Conservation (phyloP, 2,888 invertebrate species). For the Cordilura impudica region DNA sequence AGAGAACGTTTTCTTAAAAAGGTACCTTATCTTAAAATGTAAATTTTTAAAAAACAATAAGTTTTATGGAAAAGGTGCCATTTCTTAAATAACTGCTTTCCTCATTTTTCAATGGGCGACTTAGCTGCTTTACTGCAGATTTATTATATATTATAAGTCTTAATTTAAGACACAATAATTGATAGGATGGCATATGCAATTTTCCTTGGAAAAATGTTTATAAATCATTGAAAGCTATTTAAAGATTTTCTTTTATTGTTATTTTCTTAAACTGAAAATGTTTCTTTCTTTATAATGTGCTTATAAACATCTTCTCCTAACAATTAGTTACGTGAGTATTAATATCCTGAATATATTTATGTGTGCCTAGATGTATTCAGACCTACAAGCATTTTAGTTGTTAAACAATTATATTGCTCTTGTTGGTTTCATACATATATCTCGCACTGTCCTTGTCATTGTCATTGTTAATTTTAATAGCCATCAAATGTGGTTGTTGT, state of each 20-base stretch:
- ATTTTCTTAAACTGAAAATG: not conserved
- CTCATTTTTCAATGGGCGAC: no score
- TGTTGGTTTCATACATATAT: not conserved
- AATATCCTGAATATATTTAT: not conserved
- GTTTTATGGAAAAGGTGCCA: no score
- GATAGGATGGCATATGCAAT: no score
- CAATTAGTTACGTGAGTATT: not conserved
- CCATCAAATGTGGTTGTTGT: not conserved
- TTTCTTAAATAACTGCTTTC: no score
- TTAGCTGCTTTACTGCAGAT: no score
- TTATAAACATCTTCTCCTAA: not conserved
- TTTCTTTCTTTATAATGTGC: not conserved
- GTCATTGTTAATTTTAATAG: constrained; percentile 4
- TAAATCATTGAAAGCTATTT: not conserved
- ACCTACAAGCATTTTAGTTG: not conserved
- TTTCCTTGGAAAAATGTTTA: no score
- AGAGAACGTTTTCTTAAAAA: no score
- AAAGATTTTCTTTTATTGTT: not conserved
- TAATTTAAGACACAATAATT: no score
- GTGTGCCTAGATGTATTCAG: not conserved
- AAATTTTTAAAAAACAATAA: no score
- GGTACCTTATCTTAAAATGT: no score
- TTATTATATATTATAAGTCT: no score
- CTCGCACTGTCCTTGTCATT: not conserved
- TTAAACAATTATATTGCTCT: not conserved